phyloP scores from a whole-genome alignment of 2,113 vertebrate genomes.

The Phocoena phocoena region DNA sequence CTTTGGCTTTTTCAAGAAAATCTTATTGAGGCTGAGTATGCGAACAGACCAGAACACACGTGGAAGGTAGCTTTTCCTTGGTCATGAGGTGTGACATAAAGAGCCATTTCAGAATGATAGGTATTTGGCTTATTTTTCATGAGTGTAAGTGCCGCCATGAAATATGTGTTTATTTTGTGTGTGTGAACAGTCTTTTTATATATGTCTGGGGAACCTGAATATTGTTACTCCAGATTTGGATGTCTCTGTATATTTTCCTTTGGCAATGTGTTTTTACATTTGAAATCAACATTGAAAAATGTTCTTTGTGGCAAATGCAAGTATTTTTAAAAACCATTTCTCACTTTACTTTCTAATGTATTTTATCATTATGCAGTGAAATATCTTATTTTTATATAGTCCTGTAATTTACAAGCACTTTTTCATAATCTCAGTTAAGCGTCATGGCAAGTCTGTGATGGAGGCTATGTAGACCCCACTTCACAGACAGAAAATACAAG shows the following conservation, averaged over 20 bases:
- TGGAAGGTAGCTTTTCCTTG: neutral
- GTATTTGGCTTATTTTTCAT: neutral
- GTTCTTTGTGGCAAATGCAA: neutral
- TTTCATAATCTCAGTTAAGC: neutral
- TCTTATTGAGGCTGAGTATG: neutral
- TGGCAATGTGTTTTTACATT: neutral
- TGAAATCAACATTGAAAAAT: neutral
- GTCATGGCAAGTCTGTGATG: neutral
- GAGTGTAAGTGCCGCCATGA: neutral
- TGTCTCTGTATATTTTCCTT: neutral
- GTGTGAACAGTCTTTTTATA: neutral
- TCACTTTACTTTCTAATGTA: neutral
- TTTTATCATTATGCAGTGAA: neutral
- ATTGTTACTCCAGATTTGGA: neutral
- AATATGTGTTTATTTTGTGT: neutral
- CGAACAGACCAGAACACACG: neutral
- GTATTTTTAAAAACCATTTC: neutral
- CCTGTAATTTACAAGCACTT: neutral
- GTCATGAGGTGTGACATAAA: neutral
- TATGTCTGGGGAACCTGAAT: neutral
- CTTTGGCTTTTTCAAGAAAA: conserved; percentile 3
- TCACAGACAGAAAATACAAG: neutral
- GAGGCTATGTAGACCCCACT: neutral
- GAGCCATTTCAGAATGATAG: neutral
- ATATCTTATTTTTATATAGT: neutral